These are phyloP conservation scores for Mya arenaria DNA, from an alignment of 1,140 invertebrate species.

Conservation along the genomic window DNA sequence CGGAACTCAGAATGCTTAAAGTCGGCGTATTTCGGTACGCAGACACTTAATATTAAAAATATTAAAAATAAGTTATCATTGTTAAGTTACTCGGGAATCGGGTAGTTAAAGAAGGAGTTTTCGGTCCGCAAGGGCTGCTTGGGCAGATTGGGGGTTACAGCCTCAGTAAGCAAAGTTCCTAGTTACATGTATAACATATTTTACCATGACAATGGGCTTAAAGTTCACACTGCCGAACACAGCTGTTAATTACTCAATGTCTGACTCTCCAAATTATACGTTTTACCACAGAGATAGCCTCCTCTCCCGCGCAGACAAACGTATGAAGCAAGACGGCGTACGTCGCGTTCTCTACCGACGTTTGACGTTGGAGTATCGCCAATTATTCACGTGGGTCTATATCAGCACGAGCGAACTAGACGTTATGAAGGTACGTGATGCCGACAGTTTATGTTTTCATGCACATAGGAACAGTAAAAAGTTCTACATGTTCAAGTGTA, in stretches of 20 bases:
- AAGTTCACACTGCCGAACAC: not conserved
- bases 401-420: constrained; percentile 28
- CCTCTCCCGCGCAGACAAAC: not conserved
- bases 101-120: not conserved
- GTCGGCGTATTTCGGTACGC: no score
- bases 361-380: constrained; percentile 24
- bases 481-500: no score
- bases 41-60: no score
- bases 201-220: not conserved
- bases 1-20: no score
- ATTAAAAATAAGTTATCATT: no score
- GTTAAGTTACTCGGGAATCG: no score
- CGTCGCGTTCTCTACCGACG: constrained; percentile 5
- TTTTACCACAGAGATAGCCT: constrained; percentile 17
- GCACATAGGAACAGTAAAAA: no score
- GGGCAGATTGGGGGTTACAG: no score
- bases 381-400: constrained; percentile 38
- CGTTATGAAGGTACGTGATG: constrained; percentile 39
- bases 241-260: not conserved
- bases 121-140: not conserved
- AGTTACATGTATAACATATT: not conserved
- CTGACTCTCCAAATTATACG: not conserved
- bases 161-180: not conserved
- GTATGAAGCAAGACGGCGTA: constrained; percentile 12
- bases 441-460: no score